A percentile compares a stretch with the other conserved stretches of the same genome.
phyloP scores from a whole-genome alignment of 2,113 vertebrate genomes.

The Bubo bubo region DNA sequence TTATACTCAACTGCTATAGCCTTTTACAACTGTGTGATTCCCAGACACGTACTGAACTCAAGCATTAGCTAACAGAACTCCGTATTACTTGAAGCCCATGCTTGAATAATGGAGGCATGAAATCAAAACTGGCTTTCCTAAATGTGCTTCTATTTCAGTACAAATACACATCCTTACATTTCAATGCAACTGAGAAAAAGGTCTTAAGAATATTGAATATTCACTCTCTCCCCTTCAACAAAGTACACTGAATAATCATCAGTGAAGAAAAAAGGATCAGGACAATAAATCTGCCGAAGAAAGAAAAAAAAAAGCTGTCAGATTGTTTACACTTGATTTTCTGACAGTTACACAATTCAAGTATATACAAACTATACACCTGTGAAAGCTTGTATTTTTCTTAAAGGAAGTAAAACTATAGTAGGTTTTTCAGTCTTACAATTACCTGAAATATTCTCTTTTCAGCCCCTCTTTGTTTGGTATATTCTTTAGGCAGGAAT shows the following conservation, averaged over 20 bases:
- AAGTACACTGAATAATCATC: slow-evolving; percentile 18
- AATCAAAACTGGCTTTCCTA: neutral
- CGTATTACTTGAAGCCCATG: neutral
- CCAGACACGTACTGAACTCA: neutral
- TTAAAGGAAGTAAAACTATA: neutral
- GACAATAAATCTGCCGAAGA: slow-evolving; percentile 31
- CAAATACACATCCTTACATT: neutral
- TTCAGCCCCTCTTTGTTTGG: slow-evolving; percentile 84
- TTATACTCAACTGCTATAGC: neutral
- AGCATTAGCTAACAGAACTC: neutral
- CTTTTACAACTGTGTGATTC: neutral
- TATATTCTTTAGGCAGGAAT: slow-evolving; percentile 86
- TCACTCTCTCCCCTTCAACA: neutral
- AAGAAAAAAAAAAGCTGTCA: neutral
- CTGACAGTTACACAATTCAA: neutral
- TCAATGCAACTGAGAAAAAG: neutral
- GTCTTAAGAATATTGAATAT: neutral
- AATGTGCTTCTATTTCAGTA: neutral
- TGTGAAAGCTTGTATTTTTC: neutral
- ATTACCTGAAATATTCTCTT: slow-evolving; percentile 86
- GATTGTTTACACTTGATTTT: neutral
- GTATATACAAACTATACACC: neutral
- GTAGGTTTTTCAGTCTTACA: neutral
- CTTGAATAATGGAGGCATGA: neutral
- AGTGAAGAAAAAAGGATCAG: slow-evolving; percentile 39